Conservation (phyloP, 1,140 invertebrate species). For the Reticulitermes speratus region DNA sequence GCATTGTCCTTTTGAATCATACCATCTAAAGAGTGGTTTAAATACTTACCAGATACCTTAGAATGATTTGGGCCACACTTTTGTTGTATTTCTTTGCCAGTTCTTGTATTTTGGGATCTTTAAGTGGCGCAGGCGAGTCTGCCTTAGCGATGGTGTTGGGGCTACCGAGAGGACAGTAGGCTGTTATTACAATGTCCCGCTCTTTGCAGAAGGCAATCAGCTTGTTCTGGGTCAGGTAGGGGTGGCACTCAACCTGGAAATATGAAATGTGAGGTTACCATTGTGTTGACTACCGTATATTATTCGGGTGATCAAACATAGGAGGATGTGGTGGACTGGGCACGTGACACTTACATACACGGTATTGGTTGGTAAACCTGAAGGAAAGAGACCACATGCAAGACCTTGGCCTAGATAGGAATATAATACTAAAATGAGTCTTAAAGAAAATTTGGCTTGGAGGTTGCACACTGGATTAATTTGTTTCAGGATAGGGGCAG, state of each 20-base stretch:
- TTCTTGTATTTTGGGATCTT: slow-evolving; percentile 31
- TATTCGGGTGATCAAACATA: not conserved
- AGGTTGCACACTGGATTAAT: too few species aligned
- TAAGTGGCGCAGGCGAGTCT: not conserved
- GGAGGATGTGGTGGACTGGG: not conserved
- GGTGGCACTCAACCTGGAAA: slow-evolving; percentile 67
- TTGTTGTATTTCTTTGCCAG: slow-evolving; percentile 70
- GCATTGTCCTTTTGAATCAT: too few species aligned
- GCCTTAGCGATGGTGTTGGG: not conserved
- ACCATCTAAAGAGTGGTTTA: too few species aligned
- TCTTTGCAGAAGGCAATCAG: slow-evolving; percentile 59
- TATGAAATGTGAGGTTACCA: not conserved
- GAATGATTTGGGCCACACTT: slow-evolving; percentile 51
- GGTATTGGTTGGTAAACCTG: not conserved
- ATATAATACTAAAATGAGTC: not conserved
- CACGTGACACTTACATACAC: not conserved
- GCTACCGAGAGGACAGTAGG: slow-evolving; percentile 66
- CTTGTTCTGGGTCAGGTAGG: slow-evolving; percentile 64
- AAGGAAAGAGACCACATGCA: not conserved
- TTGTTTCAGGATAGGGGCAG: too few species aligned
- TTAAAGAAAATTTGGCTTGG: too few species aligned
- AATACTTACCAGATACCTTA: slow-evolving; percentile 24
- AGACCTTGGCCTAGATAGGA: not conserved
- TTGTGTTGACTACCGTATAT: not conserved
- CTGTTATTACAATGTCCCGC: slow-evolving; percentile 59